phyloP scores from a whole-genome alignment of 2,888 invertebrate species.

The Sycophila texana region DNA sequence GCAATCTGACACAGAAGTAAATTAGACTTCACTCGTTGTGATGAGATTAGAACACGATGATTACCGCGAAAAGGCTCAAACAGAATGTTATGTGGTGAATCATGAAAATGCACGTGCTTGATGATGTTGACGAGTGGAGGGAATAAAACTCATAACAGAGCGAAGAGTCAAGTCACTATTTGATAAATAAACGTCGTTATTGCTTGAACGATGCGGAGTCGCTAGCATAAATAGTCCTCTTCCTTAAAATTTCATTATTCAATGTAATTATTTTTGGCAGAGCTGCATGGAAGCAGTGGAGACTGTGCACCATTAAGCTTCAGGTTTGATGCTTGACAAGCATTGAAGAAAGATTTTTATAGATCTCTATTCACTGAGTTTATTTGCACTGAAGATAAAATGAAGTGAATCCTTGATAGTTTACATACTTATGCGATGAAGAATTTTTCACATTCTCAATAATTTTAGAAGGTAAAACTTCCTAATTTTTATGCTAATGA shows the following conservation, averaged over 20 bases:
- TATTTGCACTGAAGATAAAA: slow-evolving; percentile 18
- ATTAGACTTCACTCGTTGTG: slow-evolving; percentile 29
- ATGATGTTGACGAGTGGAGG: slow-evolving; percentile 17
- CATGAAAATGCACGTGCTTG: slow-evolving; percentile 6
- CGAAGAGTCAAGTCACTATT: slow-evolving; percentile 22
- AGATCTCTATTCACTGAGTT: slow-evolving; percentile 8
- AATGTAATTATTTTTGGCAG: slow-evolving; percentile 31
- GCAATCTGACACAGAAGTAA: not conserved
- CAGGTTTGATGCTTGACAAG: too few relatives aligned
- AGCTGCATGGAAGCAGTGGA: not conserved
- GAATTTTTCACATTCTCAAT: slow-evolving; percentile 13
- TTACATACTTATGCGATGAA: not conserved
- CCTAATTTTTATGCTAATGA: too few relatives aligned
- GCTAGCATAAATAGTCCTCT: slow-evolving; percentile 12
- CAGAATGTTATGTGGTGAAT: slow-evolving; percentile 28
- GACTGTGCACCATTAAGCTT: too few relatives aligned
- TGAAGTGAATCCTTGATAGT: not conserved
- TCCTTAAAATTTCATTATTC: not conserved
- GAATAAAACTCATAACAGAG: slow-evolving; percentile 31
- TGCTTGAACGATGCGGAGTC: slow-evolving; percentile 9
- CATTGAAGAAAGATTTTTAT: not conserved
- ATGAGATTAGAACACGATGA: not conserved
- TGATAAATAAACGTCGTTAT: slow-evolving; percentile 38
- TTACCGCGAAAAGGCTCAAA: not conserved
- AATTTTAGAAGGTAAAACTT: slow-evolving; percentile 12